phyloP scores from a whole-genome alignment of 2,113 vertebrate genomes.

The Hemiscyllium ocellatum region DNA sequence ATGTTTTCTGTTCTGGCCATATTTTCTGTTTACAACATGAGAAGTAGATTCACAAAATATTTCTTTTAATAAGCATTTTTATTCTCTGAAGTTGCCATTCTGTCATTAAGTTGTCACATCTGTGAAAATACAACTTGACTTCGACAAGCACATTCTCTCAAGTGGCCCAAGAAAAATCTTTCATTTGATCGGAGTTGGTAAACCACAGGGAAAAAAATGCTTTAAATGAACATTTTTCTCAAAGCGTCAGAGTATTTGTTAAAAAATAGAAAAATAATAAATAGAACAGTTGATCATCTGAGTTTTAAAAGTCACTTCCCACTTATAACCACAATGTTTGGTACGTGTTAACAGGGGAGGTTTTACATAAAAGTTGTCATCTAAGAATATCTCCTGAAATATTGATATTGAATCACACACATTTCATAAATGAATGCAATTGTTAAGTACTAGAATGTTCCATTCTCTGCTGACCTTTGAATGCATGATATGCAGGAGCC shows the following conservation, averaged over 20 bases:
- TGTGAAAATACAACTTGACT: neutral
- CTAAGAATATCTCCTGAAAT: neutral
- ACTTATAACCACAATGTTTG: neutral
- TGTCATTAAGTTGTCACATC: neutral
- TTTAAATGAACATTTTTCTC: neutral
- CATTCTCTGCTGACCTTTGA: neutral
- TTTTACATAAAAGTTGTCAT: neutral
- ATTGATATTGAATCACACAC: slow-evolving; percentile 10
- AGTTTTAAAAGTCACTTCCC: neutral
- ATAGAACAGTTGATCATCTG: neutral
- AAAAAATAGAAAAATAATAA: slow-evolving; percentile 3
- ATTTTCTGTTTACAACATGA: neutral
- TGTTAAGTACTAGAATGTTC: neutral
- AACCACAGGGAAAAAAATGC: neutral
- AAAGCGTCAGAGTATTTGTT: neutral
- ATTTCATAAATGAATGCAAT: neutral
- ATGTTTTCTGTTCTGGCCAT: too few relatives aligned
- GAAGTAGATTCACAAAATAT: neutral
- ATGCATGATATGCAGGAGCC: too few relatives aligned
- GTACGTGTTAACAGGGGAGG: neutral
- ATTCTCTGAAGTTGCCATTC: neutral
- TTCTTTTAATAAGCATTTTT: neutral
- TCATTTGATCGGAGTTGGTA: neutral
- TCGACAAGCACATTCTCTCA: neutral
- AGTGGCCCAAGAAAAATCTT: neutral